phyloP scores from a whole-genome alignment of 2,797 vertebrate species.

The Silurus lanzhouensis region DNA sequence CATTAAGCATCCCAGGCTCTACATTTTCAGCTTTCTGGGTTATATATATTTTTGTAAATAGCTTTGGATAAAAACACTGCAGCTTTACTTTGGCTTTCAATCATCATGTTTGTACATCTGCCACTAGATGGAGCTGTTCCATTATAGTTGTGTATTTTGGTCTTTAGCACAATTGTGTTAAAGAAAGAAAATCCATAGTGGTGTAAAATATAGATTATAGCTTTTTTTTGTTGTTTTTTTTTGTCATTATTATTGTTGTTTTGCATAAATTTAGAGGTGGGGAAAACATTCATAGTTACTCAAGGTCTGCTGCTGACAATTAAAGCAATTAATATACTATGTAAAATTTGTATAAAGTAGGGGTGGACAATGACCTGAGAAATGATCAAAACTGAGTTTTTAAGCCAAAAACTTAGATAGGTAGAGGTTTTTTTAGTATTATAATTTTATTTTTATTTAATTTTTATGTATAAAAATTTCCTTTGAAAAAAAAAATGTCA shows the following conservation, averaged over 20 bases:
- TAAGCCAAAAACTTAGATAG: no score
- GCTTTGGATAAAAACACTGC: background rate
- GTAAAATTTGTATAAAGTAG: background rate
- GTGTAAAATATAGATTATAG: background rate
- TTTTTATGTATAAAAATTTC: no score
- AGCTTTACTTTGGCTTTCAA: background rate
- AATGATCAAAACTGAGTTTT: background rate
- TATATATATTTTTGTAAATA: background rate
- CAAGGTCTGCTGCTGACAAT: background rate
- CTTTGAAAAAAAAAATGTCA: no score
- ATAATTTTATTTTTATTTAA: no score
- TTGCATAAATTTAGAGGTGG: background rate
- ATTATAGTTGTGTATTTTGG: background rate
- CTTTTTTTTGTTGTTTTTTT: no score
- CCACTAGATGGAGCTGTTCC: conserved; percentile 23
- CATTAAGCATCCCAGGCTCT: background rate
- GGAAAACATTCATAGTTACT: background rate
- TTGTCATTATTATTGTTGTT: background rate
- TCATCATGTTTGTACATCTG: background rate
- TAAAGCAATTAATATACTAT: background rate
- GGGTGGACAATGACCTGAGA: background rate
- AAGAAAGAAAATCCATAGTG: background rate
- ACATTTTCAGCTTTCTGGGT: background rate
- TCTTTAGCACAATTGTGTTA: background rate
- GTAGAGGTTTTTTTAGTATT: no score